A percentile compares a stretch with the other conserved stretches of the same genome.
These are phyloP conservation scores for Callaeas wilsoni DNA, from an alignment of 2,113 vertebrate genomes.

Conservation along the genomic window DNA sequence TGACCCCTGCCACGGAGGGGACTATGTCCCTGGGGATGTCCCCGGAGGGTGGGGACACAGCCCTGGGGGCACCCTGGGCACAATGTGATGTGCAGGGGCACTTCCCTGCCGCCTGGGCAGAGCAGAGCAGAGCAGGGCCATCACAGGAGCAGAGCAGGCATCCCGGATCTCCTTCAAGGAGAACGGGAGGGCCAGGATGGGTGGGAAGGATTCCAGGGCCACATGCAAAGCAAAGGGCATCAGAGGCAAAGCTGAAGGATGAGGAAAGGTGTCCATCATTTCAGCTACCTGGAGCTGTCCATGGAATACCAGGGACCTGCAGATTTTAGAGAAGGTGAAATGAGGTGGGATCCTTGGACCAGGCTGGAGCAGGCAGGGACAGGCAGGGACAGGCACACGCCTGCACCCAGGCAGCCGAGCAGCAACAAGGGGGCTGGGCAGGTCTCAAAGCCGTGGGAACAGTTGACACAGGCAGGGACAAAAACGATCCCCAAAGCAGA, in stretches of 20 bases:
- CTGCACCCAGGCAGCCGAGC: not conserved
- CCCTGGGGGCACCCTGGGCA: not conserved
- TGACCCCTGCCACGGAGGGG: not conserved
- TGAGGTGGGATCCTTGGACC: not conserved
- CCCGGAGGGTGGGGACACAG: not conserved
- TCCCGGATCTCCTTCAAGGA: accelerated
- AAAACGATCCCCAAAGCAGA: not conserved
- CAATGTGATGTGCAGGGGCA: accelerated
- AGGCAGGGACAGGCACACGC: not conserved
- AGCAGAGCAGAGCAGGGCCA: accelerated
- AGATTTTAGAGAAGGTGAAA: not conserved
- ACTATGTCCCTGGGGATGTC: not conserved
- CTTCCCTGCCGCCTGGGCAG: not conserved
- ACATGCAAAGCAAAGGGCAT: not conserved
- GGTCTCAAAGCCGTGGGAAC: not conserved
- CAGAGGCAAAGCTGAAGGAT: not conserved
- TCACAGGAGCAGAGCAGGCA: not conserved
- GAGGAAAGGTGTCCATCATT: not conserved
- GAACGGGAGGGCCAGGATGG: not conserved
- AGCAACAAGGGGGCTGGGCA: not conserved
- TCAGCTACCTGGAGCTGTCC: not conserved
- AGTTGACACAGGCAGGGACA: not conserved
- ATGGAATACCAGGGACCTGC: not conserved
- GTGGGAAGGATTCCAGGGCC: not conserved
- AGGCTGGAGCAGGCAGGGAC: not conserved